A percentile compares a stretch with the other conserved stretches of the same genome.
Conservation (phyloP, 2,888 invertebrate genomes). For the Phasia obesa region DNA sequence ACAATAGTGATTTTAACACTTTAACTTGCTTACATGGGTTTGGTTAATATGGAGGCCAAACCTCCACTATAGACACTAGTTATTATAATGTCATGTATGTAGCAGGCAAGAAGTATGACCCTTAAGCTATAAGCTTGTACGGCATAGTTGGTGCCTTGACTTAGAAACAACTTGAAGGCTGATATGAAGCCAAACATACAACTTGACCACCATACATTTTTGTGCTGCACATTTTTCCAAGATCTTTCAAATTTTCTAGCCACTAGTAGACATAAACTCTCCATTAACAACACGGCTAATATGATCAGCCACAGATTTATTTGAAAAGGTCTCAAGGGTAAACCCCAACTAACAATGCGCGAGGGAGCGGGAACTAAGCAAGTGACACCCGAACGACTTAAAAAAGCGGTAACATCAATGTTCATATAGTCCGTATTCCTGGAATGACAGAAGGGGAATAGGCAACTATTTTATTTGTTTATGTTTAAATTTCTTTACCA, state of each 20-base stretch:
- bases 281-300: constrained; percentile 10
- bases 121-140: constrained; percentile 75
- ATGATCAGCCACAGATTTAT: constrained; percentile 85
- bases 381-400: constrained; percentile 86
- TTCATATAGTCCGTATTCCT: constrained; percentile 85
- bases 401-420: constrained; percentile 85
- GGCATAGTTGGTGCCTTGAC: constrained; percentile 76
- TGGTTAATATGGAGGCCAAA: constrained; percentile 86
- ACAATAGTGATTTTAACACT: constrained; percentile 1
- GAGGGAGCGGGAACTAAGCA: constrained; percentile 87
- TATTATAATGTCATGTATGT: constrained; percentile 84
- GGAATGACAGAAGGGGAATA: no score
- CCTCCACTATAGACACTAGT: constrained; percentile 87
- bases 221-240: background rate
- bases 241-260: constrained; percentile 72
- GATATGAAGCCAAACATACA: constrained; percentile 75
- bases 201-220: constrained; percentile 72
- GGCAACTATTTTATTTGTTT: no score
- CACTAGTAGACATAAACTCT: constrained; percentile 82
- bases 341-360: constrained; percentile 85
- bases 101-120: constrained; percentile 76
- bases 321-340: constrained; percentile 86
- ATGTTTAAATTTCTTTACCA: constrained; percentile 73
- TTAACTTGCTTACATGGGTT: constrained; percentile 83
- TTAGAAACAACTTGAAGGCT: constrained; percentile 76